Evolutionary conservation across 2,113 vertebrate genomes (phyloP), one percentile per base, ranked within the genome.

Genomic region (Climacteris rufus): DNA sequence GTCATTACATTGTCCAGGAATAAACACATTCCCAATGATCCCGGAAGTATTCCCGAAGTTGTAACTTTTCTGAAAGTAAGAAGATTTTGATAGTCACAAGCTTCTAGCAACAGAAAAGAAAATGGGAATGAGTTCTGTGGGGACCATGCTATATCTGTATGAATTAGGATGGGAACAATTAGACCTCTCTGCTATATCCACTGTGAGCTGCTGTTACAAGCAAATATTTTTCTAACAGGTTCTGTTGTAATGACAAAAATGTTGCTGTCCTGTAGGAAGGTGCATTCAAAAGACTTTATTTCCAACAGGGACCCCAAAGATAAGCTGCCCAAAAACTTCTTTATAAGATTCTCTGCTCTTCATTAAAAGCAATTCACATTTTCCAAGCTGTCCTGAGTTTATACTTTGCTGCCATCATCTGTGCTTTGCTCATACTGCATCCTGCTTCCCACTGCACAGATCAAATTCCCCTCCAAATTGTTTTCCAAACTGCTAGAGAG

Each of bases 391-490:
- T 35, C 65, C 81, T 89, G 77, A 4, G 49, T 93, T 95, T 94
- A 95, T 93, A 59, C 92, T 97, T 61, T 97, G 96, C 97, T 96
- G 95, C 96, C 97, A 95, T 77, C 96, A 8, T 49, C 94, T 91
- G 97, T 89, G 50, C 81, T 77, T 59, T 78, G n/a, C 27, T 52
- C 40, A 37, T 52, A 96, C 50, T 94, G 89, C 96, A 96, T 1
- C 64, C 68, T n/a, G 42, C 35, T 69, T 79, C 50, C 53, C 33
- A 37, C 22, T 0, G 35, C 57, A 39, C 40, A 39, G 53, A 42
- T 1, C 11, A 22, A 71, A 60, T n/a, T 44, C 31, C 44, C 71
- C 23, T 56, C 19, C 19, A 47, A 53, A 40, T 18, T 11, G 12
- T 63, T 92, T 39, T 90, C n/a, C 49, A n/a, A n/a, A n/a, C 14